phyloP scores from a whole-genome alignment of 92 coral and sea anemone genomes.

The Porites lobata region DNA sequence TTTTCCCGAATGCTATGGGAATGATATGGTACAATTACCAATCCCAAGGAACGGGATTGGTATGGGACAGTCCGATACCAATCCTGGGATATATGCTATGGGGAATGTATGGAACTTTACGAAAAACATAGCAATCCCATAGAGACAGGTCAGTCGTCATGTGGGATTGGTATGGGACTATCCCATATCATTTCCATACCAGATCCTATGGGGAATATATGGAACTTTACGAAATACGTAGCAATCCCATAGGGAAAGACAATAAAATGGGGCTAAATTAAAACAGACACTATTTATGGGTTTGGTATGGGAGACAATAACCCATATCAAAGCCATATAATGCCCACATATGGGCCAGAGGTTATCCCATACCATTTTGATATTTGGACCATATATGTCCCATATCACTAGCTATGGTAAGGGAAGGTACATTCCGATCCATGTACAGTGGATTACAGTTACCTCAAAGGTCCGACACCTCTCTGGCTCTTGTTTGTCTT shows the following conservation, averaged over 20 bases:
- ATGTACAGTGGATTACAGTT: not conserved
- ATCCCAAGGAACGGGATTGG: no score
- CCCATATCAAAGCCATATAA: slow-evolving; percentile 25
- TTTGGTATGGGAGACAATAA: slow-evolving; percentile 7
- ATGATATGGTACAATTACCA: no score
- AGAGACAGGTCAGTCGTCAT: not conserved
- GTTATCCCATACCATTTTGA: slow-evolving; percentile 34
- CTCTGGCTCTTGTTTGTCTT: slow-evolving; percentile 58
- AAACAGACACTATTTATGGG: slow-evolving; percentile 1
- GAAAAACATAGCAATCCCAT: not conserved
- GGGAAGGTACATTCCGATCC: not conserved
- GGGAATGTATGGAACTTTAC: not conserved
- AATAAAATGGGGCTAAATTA: not conserved
- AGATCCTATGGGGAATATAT: slow-evolving; percentile 10
- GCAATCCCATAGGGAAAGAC: not conserved
- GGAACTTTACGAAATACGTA: not conserved
- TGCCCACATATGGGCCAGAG: slow-evolving; percentile 26
- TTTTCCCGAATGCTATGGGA: no score
- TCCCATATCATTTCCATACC: slow-evolving; percentile 4
- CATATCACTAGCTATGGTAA: slow-evolving; percentile 35
- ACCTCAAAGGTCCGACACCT: slow-evolving; percentile 83
- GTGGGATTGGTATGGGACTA: no score
- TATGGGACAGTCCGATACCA: not conserved
- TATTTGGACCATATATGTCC: slow-evolving; percentile 32
- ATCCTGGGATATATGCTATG: not conserved